Evolutionary conservation across 1,140 invertebrate species (phyloP), one percentile per base, ranked within the genome.

Genomic region (Aculops lycopersici): DNA sequence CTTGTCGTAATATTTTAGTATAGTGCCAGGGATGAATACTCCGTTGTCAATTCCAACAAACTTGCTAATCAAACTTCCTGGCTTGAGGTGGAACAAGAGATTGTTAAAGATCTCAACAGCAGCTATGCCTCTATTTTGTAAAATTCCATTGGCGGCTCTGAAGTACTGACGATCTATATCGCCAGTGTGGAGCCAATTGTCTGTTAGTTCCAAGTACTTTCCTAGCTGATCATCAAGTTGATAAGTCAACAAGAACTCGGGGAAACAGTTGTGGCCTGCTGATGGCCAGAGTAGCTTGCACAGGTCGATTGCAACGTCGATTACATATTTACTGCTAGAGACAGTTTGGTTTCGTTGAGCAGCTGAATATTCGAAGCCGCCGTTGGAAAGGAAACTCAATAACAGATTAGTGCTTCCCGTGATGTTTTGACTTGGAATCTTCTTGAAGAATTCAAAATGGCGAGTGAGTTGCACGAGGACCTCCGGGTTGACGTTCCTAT

Each of bases 1-100:
- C 38, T 47, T 47, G 37, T 46, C 41, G 35, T 38, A 47, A 41
- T 42, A 47, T 16, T 20, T 42, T 17, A 17, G 41, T 3, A 45
- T 17, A n/a, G 21, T 24, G 38, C 35, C 37, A 3, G 36, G 39
- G n/a, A 17, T 40, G 4, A 20, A 20, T 16, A 17, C 8, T 21
- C 20, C n/a, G 13, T 4, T 21, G n/a, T 12, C 17, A 36, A 20
- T 15, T 3, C 31, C 40, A 17, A 17, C 15, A 15, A 38, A 38
- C 15, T 15, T 5, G 8, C 37, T 12, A 20, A 12, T 12, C 37
- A 16, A 17, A 17, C 12, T 20, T 8, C 13, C 12, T 15, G 37
- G 37, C 15, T 8, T 38, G 8, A 31, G 8, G n/a, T 31, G 8
- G 8, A 31, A 8, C 24, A 8, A 31, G 8, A 31, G n/a, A 31